Evolutionary conservation across 2,888 invertebrate genomes (phyloP).

Genomic region (Fissipunctia ypsillon): DNA sequence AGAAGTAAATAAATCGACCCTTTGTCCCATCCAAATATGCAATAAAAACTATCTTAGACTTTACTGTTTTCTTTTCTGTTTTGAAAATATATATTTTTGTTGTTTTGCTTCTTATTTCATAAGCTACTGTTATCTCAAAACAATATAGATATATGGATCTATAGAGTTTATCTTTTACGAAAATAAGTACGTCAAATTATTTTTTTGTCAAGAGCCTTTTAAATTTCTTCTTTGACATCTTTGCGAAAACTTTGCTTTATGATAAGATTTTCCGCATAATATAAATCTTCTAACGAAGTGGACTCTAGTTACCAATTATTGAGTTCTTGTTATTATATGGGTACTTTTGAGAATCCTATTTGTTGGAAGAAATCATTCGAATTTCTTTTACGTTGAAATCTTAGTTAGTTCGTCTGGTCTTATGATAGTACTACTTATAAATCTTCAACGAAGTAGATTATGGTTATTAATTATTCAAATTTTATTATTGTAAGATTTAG

Average conservation of each 20-base stretch:
- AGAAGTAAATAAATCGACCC: slow-evolving; percentile 74
- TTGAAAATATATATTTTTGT: slow-evolving; percentile 67
- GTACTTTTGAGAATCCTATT: background rate
- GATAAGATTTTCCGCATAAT: background rate
- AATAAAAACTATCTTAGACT: slow-evolving; percentile 72
- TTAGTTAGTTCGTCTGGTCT: no score
- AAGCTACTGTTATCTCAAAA: slow-evolving; percentile 46
- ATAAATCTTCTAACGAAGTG: background rate
- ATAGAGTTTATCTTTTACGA: no score
- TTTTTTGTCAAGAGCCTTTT: background rate
- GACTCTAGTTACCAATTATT: background rate
- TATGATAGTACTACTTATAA: no score
- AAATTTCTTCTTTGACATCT: background rate
- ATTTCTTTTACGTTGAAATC: background rate
- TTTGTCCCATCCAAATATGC: slow-evolving; percentile 74
- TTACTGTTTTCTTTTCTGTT: slow-evolving; percentile 63
- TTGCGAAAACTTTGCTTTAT: background rate
- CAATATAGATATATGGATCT: background rate
- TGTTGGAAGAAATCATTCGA: background rate
- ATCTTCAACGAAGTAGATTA: background rate
- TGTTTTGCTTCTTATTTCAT: slow-evolving; percentile 50
- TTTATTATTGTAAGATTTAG: no score
- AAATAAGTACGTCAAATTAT: background rate
- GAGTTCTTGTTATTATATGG: background rate
- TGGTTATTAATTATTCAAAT: background rate